Conservation (phyloP, 2,113 vertebrate genomes). For the Origma solitaria region DNA sequence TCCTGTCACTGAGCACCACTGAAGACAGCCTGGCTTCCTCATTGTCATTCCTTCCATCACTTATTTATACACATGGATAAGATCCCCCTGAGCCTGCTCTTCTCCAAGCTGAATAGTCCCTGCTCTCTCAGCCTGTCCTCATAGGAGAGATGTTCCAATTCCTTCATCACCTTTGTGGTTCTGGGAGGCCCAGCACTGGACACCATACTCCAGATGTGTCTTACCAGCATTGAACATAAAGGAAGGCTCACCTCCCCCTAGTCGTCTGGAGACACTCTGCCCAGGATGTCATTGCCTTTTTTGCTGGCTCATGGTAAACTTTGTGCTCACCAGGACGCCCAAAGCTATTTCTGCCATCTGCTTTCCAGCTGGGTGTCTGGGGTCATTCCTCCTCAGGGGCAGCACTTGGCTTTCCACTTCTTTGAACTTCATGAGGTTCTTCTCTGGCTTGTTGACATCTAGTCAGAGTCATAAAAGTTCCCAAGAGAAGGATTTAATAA, state of each 20-base stretch:
- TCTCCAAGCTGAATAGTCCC: neutral
- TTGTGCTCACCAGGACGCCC: neutral
- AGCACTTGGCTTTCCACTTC: neutral
- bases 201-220: neutral
- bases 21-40: neutral
- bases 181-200: neutral
- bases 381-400: neutral
- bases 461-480: neutral
- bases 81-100: neutral
- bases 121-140: neutral
- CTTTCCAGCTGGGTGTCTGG: neutral
- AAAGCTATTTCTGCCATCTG: neutral
- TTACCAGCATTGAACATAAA: neutral
- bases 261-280: neutral
- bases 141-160: neutral
- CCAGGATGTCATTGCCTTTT: neutral
- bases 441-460: neutral
- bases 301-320: neutral
- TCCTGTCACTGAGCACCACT: neutral
- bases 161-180: neutral
- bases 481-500: neutral
- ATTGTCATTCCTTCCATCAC: neutral
- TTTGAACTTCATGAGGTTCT: neutral
- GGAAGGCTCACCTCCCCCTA: neutral
- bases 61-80: neutral